Conservation (phyloP, 2,888 invertebrate species). For the Hypena proboscidalis region DNA sequence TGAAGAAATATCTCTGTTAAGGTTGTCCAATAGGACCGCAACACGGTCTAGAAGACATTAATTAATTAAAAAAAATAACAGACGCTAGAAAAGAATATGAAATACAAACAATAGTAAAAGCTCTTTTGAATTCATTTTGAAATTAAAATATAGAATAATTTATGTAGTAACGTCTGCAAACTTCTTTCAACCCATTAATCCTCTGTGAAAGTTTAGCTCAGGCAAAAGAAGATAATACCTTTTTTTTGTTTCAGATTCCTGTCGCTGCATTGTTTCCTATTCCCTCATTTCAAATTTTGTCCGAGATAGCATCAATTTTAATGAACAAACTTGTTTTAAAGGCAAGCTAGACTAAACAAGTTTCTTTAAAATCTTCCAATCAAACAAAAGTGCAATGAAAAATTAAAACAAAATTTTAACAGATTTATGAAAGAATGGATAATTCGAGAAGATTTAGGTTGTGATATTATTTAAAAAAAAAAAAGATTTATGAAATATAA, state of each 20-base stretch:
- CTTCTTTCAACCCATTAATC: too few species aligned
- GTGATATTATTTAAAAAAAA: slow-evolving; percentile 54
- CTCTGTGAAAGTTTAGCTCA: too few species aligned
- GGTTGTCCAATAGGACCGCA: too few species aligned
- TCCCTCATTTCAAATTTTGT: slow-evolving; percentile 93
- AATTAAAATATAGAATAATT: too few species aligned
- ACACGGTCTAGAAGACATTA: too few species aligned
- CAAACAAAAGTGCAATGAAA: slow-evolving; percentile 35
- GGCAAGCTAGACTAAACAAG: not conserved
- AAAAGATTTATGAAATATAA: slow-evolving; percentile 9
- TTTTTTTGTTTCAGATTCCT: slow-evolving; percentile 89
- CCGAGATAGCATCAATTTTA: slow-evolving; percentile 82
- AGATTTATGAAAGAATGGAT: slow-evolving; percentile 12
- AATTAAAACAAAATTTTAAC: slow-evolving; percentile 15
- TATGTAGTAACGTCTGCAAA: too few species aligned
- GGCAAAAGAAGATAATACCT: slow-evolving; percentile 1
- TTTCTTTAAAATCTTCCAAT: slow-evolving; percentile 34
- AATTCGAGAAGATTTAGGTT: slow-evolving; percentile 41
- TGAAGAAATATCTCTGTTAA: too few species aligned
- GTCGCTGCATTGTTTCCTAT: slow-evolving; percentile 95
- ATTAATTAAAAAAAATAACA: too few species aligned
- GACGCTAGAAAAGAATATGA: too few species aligned
- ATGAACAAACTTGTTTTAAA: not conserved
- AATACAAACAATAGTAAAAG: too few species aligned
- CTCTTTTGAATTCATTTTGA: too few species aligned